Evolutionary conservation across 1,140 invertebrate genomes (phyloP).

Genomic region (Mycetomoellerius zeteki): DNA sequence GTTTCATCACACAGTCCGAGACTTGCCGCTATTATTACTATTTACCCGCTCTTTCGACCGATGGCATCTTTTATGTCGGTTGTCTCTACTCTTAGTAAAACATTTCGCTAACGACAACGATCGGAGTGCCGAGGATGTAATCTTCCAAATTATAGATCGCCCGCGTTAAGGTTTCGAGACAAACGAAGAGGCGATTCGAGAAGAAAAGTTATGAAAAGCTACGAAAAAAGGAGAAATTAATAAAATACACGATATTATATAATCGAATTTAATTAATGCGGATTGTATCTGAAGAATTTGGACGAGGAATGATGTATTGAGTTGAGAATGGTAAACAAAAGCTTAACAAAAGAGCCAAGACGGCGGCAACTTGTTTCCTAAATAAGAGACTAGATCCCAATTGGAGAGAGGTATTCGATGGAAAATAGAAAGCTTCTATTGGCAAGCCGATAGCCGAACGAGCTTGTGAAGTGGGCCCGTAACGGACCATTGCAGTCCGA

Average conservation of each 20-base stretch:
- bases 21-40: conserved; percentile 70
- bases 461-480: conserved; percentile 56
- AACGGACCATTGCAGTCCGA: conserved; percentile 64
- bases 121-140: not conserved
- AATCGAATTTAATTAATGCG: not conserved
- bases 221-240: no score
- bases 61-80: conserved; percentile 17
- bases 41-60: conserved; percentile 49
- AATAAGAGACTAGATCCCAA: conserved; percentile 14
- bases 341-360: no score
- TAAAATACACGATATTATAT: no score
- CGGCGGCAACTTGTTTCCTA: not conserved
- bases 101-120: conserved; percentile 19
- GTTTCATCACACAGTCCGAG: conserved; percentile 59
- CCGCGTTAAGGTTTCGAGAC: not conserved
- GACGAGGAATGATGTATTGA: not conserved
- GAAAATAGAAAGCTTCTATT: conserved; percentile 19
- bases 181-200: no score
- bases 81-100: conserved; percentile 13
- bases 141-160: not conserved
- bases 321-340: not conserved
- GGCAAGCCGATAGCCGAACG: conserved; percentile 41
- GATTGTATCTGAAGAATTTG: not conserved
- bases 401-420: conserved; percentile 2
- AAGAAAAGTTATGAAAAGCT: no score